Evolutionary conservation across 2,113 vertebrate species (phyloP).

Genomic region (Promerops cafer): DNA sequence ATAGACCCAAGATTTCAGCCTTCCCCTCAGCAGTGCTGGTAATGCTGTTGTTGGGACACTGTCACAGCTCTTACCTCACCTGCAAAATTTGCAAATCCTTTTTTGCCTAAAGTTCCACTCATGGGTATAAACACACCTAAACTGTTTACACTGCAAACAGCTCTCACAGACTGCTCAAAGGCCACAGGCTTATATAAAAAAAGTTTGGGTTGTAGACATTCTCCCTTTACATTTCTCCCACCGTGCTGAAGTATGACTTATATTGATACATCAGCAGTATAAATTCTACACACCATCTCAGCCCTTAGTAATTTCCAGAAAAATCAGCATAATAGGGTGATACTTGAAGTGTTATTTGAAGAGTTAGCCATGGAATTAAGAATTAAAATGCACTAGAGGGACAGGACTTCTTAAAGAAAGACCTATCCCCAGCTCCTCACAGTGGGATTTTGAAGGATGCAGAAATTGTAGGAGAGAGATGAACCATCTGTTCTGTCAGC

Average conservation of each 20-base stretch:
- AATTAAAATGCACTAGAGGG: not conserved
- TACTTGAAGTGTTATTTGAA: not conserved
- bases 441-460: not conserved
- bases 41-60: not conserved
- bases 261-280: not conserved
- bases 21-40: not conserved
- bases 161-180: not conserved
- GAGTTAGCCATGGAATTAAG: not conserved
- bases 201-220: not conserved
- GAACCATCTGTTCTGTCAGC: slow-evolving; percentile 30
- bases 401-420: not conserved
- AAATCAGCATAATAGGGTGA: not conserved
- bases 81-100: not conserved
- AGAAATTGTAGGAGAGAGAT: not conserved
- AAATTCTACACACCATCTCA: not conserved
- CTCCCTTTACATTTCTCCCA: not conserved
- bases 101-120: not conserved
- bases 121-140: not conserved
- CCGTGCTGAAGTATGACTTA: not conserved
- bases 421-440: not conserved
- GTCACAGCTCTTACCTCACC: not conserved
- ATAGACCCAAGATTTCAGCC: not conserved
- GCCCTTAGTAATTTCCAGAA: not conserved
- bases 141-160: not conserved
- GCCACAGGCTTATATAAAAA: not conserved